Percentiles rank a stretch among this genome's conserved stretches.
phyloP scores from a whole-genome alignment of 2,888 invertebrate species.

The Mesorhabditis belari region DNA sequence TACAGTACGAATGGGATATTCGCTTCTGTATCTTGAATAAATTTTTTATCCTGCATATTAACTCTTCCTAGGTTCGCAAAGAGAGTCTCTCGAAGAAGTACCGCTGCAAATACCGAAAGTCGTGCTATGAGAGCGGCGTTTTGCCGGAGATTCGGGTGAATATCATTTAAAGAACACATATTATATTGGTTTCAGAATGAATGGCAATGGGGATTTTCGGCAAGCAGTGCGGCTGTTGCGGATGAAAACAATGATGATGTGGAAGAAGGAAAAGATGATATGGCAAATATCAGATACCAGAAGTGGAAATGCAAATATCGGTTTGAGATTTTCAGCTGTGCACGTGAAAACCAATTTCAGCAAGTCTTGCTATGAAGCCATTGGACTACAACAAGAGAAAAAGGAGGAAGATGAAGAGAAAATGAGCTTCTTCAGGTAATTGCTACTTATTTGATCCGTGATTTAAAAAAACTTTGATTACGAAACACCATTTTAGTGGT shows the following conservation, averaged over 20 bases:
- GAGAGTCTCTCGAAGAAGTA: slow-evolving; percentile 19
- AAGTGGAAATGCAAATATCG: slow-evolving; percentile 36
- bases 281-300: slow-evolving; percentile 14
- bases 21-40: no score
- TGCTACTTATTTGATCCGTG: slow-evolving; percentile 5
- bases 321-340: not conserved
- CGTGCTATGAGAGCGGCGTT: slow-evolving; percentile 34
- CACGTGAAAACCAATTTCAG: not conserved
- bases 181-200: not conserved
- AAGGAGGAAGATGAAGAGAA: slow-evolving; percentile 21
- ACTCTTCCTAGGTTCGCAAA: not conserved
- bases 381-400: slow-evolving; percentile 16
- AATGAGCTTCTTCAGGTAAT: slow-evolving; percentile 8
- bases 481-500: not conserved
- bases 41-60: no score
- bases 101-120: slow-evolving; percentile 35
- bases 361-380: slow-evolving; percentile 26
- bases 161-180: slow-evolving; percentile 6
- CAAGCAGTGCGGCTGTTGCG: slow-evolving; percentile 7
- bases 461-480: not conserved
- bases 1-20: no score
- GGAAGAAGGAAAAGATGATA: slow-evolving; percentile 23
- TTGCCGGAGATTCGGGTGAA: slow-evolving; percentile 16
- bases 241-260: slow-evolving; percentile 19
- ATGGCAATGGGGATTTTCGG: slow-evolving; percentile 13